Base-by-base conservation (phyloP, 2,888 invertebrate species). In the Rhopalosiphum nymphaeae region DNA sequence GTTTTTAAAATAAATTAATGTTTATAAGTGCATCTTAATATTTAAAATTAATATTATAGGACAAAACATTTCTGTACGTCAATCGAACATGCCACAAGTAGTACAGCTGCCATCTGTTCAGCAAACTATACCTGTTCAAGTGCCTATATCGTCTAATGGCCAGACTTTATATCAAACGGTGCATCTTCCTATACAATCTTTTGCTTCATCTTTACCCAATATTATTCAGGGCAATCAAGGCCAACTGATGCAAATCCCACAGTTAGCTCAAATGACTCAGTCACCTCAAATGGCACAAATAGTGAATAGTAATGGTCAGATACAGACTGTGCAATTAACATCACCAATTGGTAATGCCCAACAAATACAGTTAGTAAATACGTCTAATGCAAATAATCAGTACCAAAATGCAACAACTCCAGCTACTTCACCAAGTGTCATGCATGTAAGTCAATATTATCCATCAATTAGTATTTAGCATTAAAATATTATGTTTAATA, bases 161-260 rank as follows among this genome's bases (percentile, higher is more conserved):
- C 99, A 99, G 96, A 99, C 99, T 0, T 97, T 99, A 94, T 98
- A 98, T 96, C 99, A 99, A 96, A 99, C 99, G 0, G 98, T 99
- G 1, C 99, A 99, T 96, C 97, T 99, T 95, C 99, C 99, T 0
- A 97, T 99, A 42, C 99, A 99, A 96, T 97, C 98, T 87, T 96
- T 97, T 85, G 96, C 97, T 0, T 96, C 96, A 84, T 96, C 97
- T 95, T 96, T 97, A 95, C 97, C 97, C 0, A 97, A 97, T 90
- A 96, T 97, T 78, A 96, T 96, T 49, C 96, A 96, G 95, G 95
- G 96, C 42, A 96, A 96, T 95, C 95, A 95, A 61, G 95, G 96
- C 5, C 97, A 97, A 21, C 96, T 98, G 95, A 98, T 98, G 96
- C 97, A 98, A 95, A 97, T 98, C 95, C 98, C 98, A n/a, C 98